Evolutionary conservation across 2,888 invertebrate genomes (phyloP).

Genomic region (Pachliopta kotzebuea): DNA sequence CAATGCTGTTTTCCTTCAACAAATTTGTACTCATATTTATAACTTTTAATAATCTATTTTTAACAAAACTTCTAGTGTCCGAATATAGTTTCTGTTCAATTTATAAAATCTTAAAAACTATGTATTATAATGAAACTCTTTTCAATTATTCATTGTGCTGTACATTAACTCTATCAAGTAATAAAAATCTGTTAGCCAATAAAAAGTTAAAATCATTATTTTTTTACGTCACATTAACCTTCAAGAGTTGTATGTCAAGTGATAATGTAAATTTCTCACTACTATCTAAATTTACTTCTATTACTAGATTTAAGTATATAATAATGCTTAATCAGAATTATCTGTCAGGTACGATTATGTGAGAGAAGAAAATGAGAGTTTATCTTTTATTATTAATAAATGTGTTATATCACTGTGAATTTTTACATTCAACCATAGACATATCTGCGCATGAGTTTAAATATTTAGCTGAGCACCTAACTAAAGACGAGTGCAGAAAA

Average conservation of each 20-base stretch:
- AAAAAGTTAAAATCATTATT: conserved; percentile 26
- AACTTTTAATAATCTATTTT: too few species aligned
- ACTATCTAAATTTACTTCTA: conserved; percentile 13
- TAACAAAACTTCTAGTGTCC: too few species aligned
- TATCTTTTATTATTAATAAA: conserved; percentile 44
- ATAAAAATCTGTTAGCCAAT: conserved; percentile 24
- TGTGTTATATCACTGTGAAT: conserved; percentile 35
- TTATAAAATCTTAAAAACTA: conserved; percentile 1
- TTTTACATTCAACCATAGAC: conserved; percentile 51
- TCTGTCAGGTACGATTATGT: neutral
- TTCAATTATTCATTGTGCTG: conserved; percentile 23
- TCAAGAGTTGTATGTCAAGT: conserved; percentile 15
- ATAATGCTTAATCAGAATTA: neutral
- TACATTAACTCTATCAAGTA: conserved; percentile 25
- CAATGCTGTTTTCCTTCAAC: too few species aligned
- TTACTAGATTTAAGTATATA: neutral
- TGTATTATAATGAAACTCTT: conserved; percentile 25
- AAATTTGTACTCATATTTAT: too few species aligned
- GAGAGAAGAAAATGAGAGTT: conserved; percentile 20
- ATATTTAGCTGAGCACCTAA: conserved; percentile 80
- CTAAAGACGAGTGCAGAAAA: conserved; percentile 77
- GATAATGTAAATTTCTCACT: conserved; percentile 22
- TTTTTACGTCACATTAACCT: conserved; percentile 29
- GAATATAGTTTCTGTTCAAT: neutral
- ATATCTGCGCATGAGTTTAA: conserved; percentile 47